These are phyloP conservation scores for Luidia sarsii DNA, from an alignment of 53 echinoderm and acorn worm genomes.

Conservation along the genomic window DNA sequence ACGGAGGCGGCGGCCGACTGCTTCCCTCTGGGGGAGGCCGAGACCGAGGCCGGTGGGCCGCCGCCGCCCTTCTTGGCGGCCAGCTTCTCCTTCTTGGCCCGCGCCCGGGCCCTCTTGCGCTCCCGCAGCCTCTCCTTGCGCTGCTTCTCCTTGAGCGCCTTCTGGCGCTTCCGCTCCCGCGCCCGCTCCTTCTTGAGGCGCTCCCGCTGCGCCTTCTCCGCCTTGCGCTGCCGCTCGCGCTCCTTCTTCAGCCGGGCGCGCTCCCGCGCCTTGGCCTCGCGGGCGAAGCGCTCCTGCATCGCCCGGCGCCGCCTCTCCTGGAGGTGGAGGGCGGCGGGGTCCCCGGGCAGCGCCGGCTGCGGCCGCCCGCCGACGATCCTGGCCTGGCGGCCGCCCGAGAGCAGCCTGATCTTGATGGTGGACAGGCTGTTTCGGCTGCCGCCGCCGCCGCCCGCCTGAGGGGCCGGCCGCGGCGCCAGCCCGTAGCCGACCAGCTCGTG, in stretches of 20 bases:
- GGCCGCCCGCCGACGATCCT: slow-evolving; percentile 60
- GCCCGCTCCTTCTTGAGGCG: slow-evolving; percentile 2
- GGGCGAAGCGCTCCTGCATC: slow-evolving; percentile 54
- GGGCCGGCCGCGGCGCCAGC: neutral
- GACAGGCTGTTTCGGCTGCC: slow-evolving; percentile 36
- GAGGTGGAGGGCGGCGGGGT: slow-evolving; percentile 54
- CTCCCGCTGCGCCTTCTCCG: slow-evolving; percentile 8
- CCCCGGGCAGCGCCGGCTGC: slow-evolving; percentile 24
- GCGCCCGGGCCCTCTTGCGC: neutral
- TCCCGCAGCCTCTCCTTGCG: slow-evolving; percentile 10
- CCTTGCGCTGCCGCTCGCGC: neutral
- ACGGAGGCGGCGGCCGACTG: neutral
- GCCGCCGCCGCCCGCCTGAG: neutral
- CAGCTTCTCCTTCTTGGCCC: slow-evolving; percentile 32
- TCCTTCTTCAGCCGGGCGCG: neutral
- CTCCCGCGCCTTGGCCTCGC: slow-evolving; percentile 28
- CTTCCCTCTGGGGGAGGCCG: neutral
- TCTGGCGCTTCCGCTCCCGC: slow-evolving; percentile 9
- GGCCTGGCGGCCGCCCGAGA: slow-evolving; percentile 52
- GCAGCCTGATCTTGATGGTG: slow-evolving; percentile 56
- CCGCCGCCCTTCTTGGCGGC: neutral
- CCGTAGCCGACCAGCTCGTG: slow-evolving; percentile 14
- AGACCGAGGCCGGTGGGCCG: neutral
- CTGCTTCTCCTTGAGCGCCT: neutral
- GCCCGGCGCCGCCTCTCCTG: slow-evolving; percentile 53